Evolutionary conservation across 2,113 vertebrate species (phyloP).

Genomic region (Malurus elegans): DNA sequence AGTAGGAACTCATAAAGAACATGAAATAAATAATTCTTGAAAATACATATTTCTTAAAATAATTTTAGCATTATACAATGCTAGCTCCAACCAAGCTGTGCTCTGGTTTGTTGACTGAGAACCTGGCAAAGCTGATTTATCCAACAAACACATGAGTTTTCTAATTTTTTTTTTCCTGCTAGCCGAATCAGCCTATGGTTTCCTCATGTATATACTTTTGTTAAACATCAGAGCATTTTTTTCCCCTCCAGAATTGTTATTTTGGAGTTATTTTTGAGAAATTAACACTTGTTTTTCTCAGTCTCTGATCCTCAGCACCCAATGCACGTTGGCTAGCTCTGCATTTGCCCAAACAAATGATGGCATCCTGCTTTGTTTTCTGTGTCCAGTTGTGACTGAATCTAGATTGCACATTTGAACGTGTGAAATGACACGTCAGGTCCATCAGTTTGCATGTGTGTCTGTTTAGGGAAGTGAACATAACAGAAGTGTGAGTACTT

Average conservation of each 20-base stretch:
- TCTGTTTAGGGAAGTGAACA: not conserved
- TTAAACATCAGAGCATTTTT: not conserved
- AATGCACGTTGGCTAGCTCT: not conserved
- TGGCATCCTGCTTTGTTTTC: not conserved
- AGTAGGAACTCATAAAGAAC: not conserved
- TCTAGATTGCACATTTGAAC: not conserved
- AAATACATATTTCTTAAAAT: not conserved
- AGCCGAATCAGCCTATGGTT: not conserved
- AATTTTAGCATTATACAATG: not conserved
- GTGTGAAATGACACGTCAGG: accelerated
- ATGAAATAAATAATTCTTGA: not conserved
- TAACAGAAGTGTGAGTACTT: not conserved
- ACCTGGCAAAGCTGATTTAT: not conserved
- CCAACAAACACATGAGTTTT: not conserved
- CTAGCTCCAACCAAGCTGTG: not conserved
- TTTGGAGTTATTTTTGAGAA: not conserved
- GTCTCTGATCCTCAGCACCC: not conserved
- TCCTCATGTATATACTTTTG: not conserved
- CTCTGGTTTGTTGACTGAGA: not conserved
- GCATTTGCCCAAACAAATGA: not conserved
- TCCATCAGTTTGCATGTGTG: not conserved
- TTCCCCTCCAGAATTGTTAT: not conserved
- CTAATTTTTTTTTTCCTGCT: not conserved
- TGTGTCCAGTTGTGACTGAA: not conserved
- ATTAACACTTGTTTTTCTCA: not conserved